Conservation (phyloP, 2,797 vertebrate genomes). For the Sebastes reedi region DNA sequence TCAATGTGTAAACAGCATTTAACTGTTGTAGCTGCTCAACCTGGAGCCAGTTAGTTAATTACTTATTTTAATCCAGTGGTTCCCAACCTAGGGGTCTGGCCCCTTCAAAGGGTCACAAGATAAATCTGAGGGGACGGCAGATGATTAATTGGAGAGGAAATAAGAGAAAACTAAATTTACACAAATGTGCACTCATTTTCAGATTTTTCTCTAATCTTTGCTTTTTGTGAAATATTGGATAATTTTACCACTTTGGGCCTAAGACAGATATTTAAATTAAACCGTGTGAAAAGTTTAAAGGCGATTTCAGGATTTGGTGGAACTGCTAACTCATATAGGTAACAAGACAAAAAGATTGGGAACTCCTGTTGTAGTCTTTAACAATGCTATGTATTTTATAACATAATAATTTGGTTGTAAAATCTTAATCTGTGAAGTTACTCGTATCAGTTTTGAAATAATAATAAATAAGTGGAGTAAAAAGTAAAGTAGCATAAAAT, state of each 20-base stretch:
- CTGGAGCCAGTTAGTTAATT: background rate
- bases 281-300: too few relatives aligned
- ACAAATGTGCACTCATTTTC: background rate
- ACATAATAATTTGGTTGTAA: too few relatives aligned
- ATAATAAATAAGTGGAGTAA: background rate
- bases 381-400: too few relatives aligned
- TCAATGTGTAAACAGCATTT: background rate
- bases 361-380: too few relatives aligned
- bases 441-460: background rate
- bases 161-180: background rate
- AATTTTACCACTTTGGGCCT: too few relatives aligned
- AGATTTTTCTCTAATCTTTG: too few relatives aligned
- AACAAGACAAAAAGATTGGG: too few relatives aligned
- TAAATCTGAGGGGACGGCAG: background rate
- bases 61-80: background rate
- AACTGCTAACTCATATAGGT: too few relatives aligned
- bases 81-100: background rate
- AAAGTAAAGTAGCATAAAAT: background rate
- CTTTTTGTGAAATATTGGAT: too few relatives aligned
- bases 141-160: background rate
- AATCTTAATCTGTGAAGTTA: background rate
- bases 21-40: background rate
- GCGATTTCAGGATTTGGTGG: too few relatives aligned
- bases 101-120: background rate
- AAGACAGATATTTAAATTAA: too few relatives aligned